Percentiles rank a stretch among this genome's conserved stretches.
Evolutionary conservation across 2,888 invertebrate species (phyloP).

Genomic region (Xanthostigma xanthostigma): DNA sequence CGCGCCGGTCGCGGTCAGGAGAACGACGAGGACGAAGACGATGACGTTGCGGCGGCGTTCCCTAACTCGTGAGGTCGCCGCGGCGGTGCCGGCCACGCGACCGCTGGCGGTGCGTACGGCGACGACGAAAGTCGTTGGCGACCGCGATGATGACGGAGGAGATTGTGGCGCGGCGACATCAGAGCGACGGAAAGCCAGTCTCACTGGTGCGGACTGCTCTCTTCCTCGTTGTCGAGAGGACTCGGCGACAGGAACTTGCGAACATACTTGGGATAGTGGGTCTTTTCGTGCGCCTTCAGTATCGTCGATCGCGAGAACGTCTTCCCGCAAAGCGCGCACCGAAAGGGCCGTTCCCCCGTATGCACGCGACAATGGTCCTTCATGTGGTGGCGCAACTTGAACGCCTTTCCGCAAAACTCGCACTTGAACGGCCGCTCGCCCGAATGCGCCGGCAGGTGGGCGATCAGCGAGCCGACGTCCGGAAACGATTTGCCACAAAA

Average conservation of each 20-base stretch:
- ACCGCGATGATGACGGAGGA: slow-evolving; percentile 1
- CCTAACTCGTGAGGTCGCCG: no score
- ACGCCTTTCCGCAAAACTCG: slow-evolving; percentile 87
- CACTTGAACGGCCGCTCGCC: slow-evolving; percentile 85
- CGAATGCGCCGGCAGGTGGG: slow-evolving; percentile 77
- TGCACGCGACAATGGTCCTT: slow-evolving; percentile 89
- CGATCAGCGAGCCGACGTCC: slow-evolving; percentile 74
- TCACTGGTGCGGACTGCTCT: slow-evolving; percentile 57
- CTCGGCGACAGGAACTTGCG: slow-evolving; percentile 79
- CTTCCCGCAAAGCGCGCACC: slow-evolving; percentile 78
- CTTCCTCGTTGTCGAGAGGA: slow-evolving; percentile 70
- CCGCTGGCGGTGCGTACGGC: not conserved
- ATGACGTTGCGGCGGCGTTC: slow-evolving; percentile 23
- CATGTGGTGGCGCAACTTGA: slow-evolving; percentile 85
- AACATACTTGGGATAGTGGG: slow-evolving; percentile 83
- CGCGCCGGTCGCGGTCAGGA: slow-evolving; percentile 12
- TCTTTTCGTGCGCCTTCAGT: slow-evolving; percentile 84
- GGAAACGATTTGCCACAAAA: slow-evolving; percentile 88
- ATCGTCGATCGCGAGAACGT: slow-evolving; percentile 84
- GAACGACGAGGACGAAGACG: slow-evolving; percentile 13
- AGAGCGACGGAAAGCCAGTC: slow-evolving; percentile 17
- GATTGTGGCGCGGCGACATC: slow-evolving; percentile 1
- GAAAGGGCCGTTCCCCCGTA: slow-evolving; percentile 80
- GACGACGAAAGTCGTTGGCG: slow-evolving; percentile 12
- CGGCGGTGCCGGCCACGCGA: slow-evolving; percentile 5